phyloP scores from a whole-genome alignment of 1,140 invertebrate species.

The Anoplophora glabripennis region DNA sequence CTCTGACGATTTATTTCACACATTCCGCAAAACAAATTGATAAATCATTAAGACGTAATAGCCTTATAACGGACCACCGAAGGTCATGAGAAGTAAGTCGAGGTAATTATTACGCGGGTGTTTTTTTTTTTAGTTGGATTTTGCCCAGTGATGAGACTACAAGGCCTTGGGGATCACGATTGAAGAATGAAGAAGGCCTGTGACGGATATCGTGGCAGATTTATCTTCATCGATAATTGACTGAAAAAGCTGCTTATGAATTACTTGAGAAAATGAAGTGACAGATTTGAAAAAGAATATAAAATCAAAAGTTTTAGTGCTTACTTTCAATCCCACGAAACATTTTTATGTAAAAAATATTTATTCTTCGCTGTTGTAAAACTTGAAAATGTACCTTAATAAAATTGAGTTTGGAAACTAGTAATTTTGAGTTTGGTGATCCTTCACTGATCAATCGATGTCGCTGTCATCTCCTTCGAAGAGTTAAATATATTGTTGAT shows the following conservation, averaged over 20 bases:
- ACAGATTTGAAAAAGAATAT: background rate
- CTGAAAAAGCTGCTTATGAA: too few species aligned
- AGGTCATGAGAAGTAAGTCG: slow-evolving; percentile 17
- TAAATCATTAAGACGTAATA: slow-evolving; percentile 6
- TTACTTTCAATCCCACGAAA: background rate
- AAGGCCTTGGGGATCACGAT: slow-evolving; percentile 6
- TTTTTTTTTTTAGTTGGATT: slow-evolving; percentile 4
- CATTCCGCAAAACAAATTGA: background rate
- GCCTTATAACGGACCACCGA: slow-evolving; percentile 12
- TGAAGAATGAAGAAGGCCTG: background rate
- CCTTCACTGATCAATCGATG: too few species aligned
- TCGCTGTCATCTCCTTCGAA: too few species aligned
- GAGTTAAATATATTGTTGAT: too few species aligned
- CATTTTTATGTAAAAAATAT: background rate
- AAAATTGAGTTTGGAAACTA: too few species aligned
- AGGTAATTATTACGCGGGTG: slow-evolving; percentile 2
- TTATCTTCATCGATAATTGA: too few species aligned
- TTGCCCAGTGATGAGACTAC: slow-evolving; percentile 2
- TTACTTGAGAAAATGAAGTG: too few species aligned
- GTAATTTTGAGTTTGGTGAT: too few species aligned
- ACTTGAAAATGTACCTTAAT: background rate
- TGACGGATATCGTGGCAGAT: background rate
- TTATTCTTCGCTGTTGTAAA: background rate
- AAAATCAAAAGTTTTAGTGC: background rate
- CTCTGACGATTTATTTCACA: too few species aligned